Base-by-base conservation (phyloP, 2,888 invertebrate species). In the Cantharis flavilabris region DNA sequence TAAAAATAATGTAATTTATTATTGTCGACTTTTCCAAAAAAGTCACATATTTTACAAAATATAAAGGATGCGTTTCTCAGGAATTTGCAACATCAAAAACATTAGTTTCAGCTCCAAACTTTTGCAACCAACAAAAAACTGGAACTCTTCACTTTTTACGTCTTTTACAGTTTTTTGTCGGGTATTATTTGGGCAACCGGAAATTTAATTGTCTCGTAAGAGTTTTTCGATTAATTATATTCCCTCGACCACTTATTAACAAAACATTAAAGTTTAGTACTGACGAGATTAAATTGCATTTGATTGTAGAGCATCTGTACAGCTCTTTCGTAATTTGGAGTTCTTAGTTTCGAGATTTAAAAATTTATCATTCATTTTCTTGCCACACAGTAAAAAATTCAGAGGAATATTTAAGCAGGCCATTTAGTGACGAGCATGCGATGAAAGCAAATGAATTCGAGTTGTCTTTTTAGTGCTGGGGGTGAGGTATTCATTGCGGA, bases 381-480 rank as follows among this genome's bases (percentile, higher is more conserved):
- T n/a, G 49, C 49, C 49, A 49, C 49, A 49, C n/a, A 67, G 26
- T 64, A 71, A 71, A 49, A 71, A 71, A 71, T 71, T 30, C 63
- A 28, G 30, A 23, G 16, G 16, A 30, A 71, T 28, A 71, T 71
- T 71, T 65, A 67, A 72, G 49, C 72, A 65, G 67, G 30, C 33
- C 67, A 49, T 73, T 73, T 69, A 73, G 14, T 33, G 11, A 67
- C 18, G 62, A 26, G 73, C 73, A 73, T 62, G 73, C 26, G 62
- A 70, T 75, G 65, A 71, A 75, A 70, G 70, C 26, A 70, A 70
- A 75, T 75, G 75, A 75, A 70, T 70, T 75, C 71, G 70, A 70
- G 65, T 33, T 49, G 75, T 70, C 75, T 33, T 69, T 75, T 75
- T 65, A 70, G 63, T 71, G 30, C 16, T 23, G 16, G 30, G 26